Percentiles rank a stretch among this genome's conserved stretches.
phyloP scores from a whole-genome alignment of 2,797 vertebrate species.

The Amniataba percoides region DNA sequence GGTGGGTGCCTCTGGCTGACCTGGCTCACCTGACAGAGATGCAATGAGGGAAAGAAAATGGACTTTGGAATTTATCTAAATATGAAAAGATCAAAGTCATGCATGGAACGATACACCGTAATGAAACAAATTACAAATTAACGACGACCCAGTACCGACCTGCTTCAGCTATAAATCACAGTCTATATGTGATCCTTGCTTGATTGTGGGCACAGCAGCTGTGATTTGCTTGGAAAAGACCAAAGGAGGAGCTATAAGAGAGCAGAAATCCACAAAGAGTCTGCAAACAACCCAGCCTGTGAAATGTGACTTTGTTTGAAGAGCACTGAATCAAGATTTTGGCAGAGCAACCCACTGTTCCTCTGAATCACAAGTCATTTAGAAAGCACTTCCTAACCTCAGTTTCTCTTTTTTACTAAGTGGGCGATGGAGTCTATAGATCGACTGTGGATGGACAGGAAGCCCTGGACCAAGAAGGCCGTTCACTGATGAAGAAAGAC shows the following conservation, averaged over 20 bases:
- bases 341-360: conserved; percentile 2
- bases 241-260: background rate
- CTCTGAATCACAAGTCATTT: conserved; percentile 42
- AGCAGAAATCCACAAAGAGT: conserved; percentile 43
- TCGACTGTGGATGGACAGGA: background rate
- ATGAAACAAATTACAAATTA: background rate
- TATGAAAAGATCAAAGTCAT: background rate
- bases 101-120: background rate
- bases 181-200: background rate
- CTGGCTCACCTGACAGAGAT: background rate
- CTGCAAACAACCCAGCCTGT: conserved; percentile 58
- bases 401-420: conserved; percentile 1
- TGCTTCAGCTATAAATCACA: background rate
- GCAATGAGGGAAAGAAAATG: background rate
- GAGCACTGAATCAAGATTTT: conserved; percentile 59
- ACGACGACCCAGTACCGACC: background rate
- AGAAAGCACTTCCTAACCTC: conserved; percentile 5
- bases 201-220: background rate
- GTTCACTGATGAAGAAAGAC: conserved; percentile 4
- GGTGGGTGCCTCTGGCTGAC: background rate
- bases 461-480: background rate
- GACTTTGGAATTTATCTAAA: background rate
- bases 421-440: background rate
- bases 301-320: conserved; percentile 73
- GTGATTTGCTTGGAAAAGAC: conserved; percentile 3